Evolutionary conservation across 2,797 vertebrate genomes (phyloP), one percentile per base, ranked within the genome.

Genomic region (Gymnopithys bicolor): DNA sequence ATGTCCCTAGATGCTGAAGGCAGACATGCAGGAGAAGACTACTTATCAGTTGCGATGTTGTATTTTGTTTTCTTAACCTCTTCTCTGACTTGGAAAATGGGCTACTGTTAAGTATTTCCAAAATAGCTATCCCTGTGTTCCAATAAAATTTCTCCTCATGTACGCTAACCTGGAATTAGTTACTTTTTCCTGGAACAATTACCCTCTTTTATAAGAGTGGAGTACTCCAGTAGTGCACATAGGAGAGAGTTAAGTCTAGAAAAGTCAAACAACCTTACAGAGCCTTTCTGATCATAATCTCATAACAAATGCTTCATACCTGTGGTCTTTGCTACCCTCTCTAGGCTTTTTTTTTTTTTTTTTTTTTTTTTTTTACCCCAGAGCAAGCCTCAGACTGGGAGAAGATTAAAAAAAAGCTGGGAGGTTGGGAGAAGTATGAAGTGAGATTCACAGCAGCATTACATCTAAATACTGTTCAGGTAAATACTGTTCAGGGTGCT

Each of bases 311-410:
- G 49, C 46, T 75, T 75, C 10, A 4, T 71, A 52, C 27, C 5
- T 45, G 22, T 68, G 33, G 23, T 48, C 53, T 86, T 68, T 77
- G 21, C 48, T 76, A 75, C 23, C 16, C n/a, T 75, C 28, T 79
- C 10, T 17, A 37, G 9, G 13, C 5, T n/a, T 43, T 45, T 33
- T 35, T 28, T 43, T 7, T 2, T 2, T 4, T 0, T 0, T 33
- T 17, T 45, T 17, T 48, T 35, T 28, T 43, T 7, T 2, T 2
- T 4, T 0, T 0, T 33, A n/a, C 1, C 5, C 25, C 10, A 1
- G 7, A 62, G 11, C 23, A 68, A 71, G 9, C 23, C 56, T 91
- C 13, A 59, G 25, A 67, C 28, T 13, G 25, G 25, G 28, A 80
- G 64, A 56, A 91, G 28, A 53, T 56, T 63, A 59, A 49, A 30